These are phyloP conservation scores for Beroe ovata DNA, from an alignment of 37 sponge, comb jelly and placozoan species.

Conservation along the genomic window DNA sequence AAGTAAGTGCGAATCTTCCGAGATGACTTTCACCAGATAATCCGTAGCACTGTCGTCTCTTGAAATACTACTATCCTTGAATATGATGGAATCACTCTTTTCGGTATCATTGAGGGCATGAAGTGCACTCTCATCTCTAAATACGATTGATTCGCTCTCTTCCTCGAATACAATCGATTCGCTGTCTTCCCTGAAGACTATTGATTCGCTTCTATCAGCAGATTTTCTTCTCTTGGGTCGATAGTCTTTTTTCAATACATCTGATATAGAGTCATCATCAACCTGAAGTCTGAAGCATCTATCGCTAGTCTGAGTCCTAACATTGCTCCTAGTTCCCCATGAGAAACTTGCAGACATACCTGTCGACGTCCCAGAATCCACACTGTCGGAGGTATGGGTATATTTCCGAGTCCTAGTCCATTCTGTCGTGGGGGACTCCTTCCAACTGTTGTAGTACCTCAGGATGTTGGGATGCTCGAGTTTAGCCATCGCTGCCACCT, in stretches of 20 bases:
- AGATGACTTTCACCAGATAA: not conserved
- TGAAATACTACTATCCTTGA: not conserved
- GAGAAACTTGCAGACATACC: not conserved
- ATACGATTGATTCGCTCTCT: constrained; percentile 7
- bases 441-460: constrained; percentile 87
- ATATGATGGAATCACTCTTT: not conserved
- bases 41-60: not conserved
- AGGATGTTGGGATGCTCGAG: constrained; percentile 83
- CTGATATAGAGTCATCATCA: not conserved
- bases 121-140: constrained; percentile 3
- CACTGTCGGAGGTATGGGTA: constrained; percentile 38
- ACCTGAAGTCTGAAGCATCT: not conserved
- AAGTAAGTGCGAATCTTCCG: not conserved
- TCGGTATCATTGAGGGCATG: too few species aligned
- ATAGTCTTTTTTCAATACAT: too few species aligned
- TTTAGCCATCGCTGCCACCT: constrained; percentile 82
- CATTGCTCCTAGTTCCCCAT: not conserved
- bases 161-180: not conserved
- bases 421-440: constrained; percentile 72
- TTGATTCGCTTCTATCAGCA: not conserved
- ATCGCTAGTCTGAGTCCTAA: not conserved
- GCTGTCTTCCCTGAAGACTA: not conserved
- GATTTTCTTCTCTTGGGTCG: not conserved
- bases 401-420: constrained; percentile 55
- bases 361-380: constrained; percentile 9